Base-by-base conservation (phyloP, 2,113 vertebrate genomes). In the Zosterops hypoxanthus region DNA sequence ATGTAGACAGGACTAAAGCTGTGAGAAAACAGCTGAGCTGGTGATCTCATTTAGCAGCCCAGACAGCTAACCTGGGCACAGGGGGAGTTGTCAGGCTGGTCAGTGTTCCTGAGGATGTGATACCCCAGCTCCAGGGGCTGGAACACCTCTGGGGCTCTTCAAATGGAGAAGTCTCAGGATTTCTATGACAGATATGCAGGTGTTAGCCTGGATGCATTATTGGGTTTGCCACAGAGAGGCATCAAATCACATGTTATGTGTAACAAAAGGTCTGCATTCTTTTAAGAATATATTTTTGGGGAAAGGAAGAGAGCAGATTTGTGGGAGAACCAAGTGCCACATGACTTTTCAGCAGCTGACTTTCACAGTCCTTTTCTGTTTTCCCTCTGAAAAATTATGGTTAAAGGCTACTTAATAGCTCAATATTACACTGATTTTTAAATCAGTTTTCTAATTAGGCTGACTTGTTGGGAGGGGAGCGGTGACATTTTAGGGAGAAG, bases 281-380 rank as follows among this genome's bases (percentile, higher is more conserved):
- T 86, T 31, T 55, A n/a, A 34, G 64, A 63, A 29, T 18, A 1
- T 18, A 1, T 18, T 50, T 86, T 82, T 89, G 64, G 36, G 29
- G 26, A 72, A 57, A 55, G 23, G 15, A 57, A 29, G 33, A 66
- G 33, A 21, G 21, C 17, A 42, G 23, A 33, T 57, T 25, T n/a
- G 11, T 0, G 0, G 46, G 28, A 57, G 31, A 56, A 23, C 6
- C 12, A 61, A 52, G 44, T 72, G 49, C 6, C 16, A 10, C 0
- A 0, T 94, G 66, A 28, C 25, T 76, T 78, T 73, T 46, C 49
- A 56, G 34, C 44, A 79, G 8, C 34, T 71, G 76, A 65, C 22
- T 88, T 90, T 24, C 3, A 5, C 14, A 4, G 14, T 80, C 46
- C 72, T 53, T 50, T 72, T 77, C 44, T 69, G 3, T 39, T 86